Conservation (phyloP, 1,140 invertebrate species). For the Chironomus striatipennis region DNA sequence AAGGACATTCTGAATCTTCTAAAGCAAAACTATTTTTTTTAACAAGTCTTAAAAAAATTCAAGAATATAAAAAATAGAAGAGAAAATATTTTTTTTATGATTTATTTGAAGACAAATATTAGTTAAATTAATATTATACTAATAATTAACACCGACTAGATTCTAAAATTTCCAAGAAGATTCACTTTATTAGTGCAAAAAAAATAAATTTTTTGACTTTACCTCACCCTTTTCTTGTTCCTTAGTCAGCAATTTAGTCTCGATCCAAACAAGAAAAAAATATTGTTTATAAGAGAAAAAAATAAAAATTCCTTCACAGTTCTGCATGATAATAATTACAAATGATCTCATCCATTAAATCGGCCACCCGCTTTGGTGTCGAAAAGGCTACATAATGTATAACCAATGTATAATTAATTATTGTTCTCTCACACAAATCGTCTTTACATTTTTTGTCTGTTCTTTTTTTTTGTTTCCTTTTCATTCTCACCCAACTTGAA, state of each 20-base stretch:
- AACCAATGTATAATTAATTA: constrained; percentile 23
- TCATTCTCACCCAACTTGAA: too few species aligned
- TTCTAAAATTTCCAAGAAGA: neutral
- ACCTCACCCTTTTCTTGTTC: too few species aligned
- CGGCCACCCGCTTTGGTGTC: constrained; percentile 20
- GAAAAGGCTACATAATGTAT: constrained; percentile 18
- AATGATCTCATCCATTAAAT: constrained; percentile 12
- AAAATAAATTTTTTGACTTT: too few species aligned
- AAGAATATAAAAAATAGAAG: neutral
- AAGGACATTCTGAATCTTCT: too few species aligned
- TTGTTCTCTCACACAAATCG: constrained; percentile 10
- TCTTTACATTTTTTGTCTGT: neutral
- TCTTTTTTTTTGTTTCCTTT: neutral
- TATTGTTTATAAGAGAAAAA: too few species aligned
- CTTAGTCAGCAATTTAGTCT: too few species aligned
- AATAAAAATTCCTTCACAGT: too few species aligned
- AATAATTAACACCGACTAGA: constrained; percentile 9
- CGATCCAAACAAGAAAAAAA: too few species aligned
- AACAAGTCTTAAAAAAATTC: too few species aligned
- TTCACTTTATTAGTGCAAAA: neutral
- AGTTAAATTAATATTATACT: constrained; percentile 18
- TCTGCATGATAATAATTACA: neutral
- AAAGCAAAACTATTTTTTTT: neutral
- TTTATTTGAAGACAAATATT: constrained; percentile 20
- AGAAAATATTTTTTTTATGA: neutral